Conservation (phyloP, 1,140 invertebrate genomes). For the Nylanderia fulva region DNA sequence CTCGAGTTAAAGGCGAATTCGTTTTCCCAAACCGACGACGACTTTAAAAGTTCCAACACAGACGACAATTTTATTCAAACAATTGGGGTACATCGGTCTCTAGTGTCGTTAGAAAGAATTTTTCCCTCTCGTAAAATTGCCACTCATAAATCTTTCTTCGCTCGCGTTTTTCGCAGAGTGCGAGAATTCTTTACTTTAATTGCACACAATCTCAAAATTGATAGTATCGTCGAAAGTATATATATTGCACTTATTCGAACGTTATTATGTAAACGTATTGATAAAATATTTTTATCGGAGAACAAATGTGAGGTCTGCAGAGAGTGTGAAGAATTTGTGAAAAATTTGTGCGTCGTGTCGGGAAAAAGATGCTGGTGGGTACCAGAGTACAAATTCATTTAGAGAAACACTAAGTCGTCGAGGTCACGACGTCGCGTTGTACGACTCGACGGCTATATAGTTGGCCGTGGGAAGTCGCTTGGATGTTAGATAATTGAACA, state of each 20-base stretch:
- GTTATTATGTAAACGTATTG: neutral
- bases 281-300: neutral
- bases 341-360: conserved; percentile 30
- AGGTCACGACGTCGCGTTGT: conserved; percentile 31
- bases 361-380: conserved; percentile 4
- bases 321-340: too few species aligned
- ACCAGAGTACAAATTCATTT: conserved; percentile 77
- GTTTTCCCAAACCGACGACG: neutral
- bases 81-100: neutral
- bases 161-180: neutral
- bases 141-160: neutral
- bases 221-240: neutral
- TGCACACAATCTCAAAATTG: neutral
- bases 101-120: neutral
- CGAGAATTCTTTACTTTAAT: conserved; percentile 1
- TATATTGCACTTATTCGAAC: neutral
- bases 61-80: conserved; percentile 8
- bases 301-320: neutral
- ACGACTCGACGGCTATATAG: conserved; percentile 12
- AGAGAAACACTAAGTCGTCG: conserved; percentile 70
- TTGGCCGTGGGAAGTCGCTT: conserved; percentile 65
- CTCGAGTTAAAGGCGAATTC: conserved; percentile 19
- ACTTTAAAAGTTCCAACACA: neutral
- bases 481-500: conserved; percentile 70
- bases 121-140: neutral